Evolutionary conservation across 2,888 invertebrate species (phyloP).

Genomic region (Disparrhopalites patrizii): DNA sequence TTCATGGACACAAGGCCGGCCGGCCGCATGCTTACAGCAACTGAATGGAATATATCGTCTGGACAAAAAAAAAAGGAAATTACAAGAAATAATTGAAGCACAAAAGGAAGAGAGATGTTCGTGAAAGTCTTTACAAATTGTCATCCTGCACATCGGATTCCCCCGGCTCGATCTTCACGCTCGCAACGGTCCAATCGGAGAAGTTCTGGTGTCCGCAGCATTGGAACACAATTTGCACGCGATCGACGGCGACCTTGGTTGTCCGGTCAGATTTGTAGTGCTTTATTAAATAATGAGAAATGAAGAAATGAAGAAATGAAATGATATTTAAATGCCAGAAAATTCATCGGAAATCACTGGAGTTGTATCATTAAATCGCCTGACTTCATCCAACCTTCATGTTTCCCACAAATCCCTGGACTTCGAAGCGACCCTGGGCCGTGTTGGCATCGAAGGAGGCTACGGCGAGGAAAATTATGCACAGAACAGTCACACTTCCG

Average conservation of each 20-base stretch:
- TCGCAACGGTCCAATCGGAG: conserved; percentile 1
- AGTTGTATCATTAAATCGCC: not conserved
- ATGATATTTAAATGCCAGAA: too few species aligned
- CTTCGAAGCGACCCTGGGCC: not conserved
- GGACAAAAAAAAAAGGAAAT: not conserved
- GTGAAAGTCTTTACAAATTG: not conserved
- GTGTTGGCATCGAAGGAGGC: not conserved
- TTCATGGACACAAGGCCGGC: conserved; percentile 13
- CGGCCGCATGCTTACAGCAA: conserved; percentile 1
- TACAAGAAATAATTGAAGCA: not conserved
- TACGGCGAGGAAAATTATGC: not conserved
- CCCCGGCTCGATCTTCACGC: conserved; percentile 8
- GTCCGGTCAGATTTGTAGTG: conserved; percentile 6
- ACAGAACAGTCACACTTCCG: not conserved
- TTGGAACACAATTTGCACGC: conserved; percentile 2
- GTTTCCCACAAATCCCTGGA: conserved; percentile 2
- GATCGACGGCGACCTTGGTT: not conserved
- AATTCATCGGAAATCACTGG: not conserved
- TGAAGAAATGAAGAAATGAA: not conserved
- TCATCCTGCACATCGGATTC: not conserved
- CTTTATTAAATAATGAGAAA: not conserved
- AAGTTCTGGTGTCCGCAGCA: conserved; percentile 12
- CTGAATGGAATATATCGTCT: conserved; percentile 21
- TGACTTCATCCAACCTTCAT: not conserved
- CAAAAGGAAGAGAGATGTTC: not conserved